Evolutionary conservation across 2,888 invertebrate species (phyloP).

Genomic region (Pristionchus maxplancki): DNA sequence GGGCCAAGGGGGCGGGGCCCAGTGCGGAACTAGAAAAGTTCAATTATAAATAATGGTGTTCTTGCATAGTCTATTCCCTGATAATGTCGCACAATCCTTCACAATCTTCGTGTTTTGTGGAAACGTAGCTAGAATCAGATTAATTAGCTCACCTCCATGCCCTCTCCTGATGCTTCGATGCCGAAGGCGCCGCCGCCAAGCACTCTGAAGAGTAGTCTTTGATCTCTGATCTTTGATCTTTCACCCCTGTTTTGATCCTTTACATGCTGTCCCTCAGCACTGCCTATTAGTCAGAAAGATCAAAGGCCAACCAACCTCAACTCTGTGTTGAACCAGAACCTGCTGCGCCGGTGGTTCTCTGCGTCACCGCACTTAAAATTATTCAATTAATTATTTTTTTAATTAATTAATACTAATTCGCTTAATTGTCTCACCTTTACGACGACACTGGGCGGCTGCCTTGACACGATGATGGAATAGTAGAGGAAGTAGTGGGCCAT

Average conservation of each 20-base stretch:
- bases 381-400: neutral
- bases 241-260: neutral
- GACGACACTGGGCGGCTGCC: conserved; percentile 76
- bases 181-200: conserved; percentile 76
- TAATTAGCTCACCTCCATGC: conserved; percentile 62
- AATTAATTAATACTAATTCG: neutral
- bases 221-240: neutral
- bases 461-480: conserved; percentile 76
- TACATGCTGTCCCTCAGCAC: no score
- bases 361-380: conserved; percentile 72
- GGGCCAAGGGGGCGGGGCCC: no score
- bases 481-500: conserved; percentile 76
- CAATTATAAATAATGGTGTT: no score
- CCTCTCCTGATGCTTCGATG: conserved; percentile 67
- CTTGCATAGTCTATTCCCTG: no score
- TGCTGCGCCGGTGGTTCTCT: conserved; percentile 75
- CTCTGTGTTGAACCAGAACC: conserved; percentile 77
- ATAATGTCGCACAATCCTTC: no score
- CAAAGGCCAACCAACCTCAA: conserved; percentile 66
- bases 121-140: neutral
- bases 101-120: no score
- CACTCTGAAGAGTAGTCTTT: conserved; percentile 58
- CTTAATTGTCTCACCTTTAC: conserved; percentile 62
- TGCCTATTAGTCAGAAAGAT: neutral
- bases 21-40: no score